Conservation (phyloP, 2,797 vertebrate genomes). For the Pangasius mekongensis region DNA sequence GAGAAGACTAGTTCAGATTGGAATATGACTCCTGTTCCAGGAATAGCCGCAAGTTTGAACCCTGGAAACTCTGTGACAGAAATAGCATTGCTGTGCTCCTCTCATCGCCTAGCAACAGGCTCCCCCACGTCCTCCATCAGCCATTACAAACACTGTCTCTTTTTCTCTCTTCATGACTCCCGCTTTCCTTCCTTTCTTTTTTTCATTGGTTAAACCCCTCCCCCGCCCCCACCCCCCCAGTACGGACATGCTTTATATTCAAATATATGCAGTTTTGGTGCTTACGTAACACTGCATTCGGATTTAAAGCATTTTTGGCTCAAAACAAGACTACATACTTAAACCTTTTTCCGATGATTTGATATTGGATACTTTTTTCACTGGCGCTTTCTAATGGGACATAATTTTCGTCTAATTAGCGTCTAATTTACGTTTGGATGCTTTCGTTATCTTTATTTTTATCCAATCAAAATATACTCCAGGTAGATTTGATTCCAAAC, state of each 20-base stretch:
- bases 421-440: not conserved
- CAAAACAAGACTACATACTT: not conserved
- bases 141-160: conserved; percentile 67
- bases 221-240: too few species aligned
- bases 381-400: not conserved
- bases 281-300: conserved; percentile 43
- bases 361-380: not conserved
- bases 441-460: not conserved
- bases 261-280: not conserved
- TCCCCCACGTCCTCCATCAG: conserved; percentile 73
- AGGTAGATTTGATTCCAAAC: not conserved
- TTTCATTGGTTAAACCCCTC: conserved; percentile 11
- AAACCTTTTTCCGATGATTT: not conserved
- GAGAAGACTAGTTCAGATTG: conserved; percentile 67
- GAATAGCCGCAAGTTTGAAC: conserved; percentile 83
- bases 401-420: too few species aligned
- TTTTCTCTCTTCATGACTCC: conserved; percentile 45
- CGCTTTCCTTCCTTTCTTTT: conserved; percentile 36
- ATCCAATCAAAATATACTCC: not conserved
- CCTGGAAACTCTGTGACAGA: conserved; percentile 80
- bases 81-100: conserved; percentile 75
- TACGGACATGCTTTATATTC: not conserved
- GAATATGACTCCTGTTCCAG: conserved; percentile 80
- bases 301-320: conserved; percentile 13
- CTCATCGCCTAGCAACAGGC: conserved; percentile 83